These are phyloP conservation scores for Neopelma chrysocephalum DNA, from an alignment of 2,797 vertebrate genomes.

Conservation along the genomic window DNA sequence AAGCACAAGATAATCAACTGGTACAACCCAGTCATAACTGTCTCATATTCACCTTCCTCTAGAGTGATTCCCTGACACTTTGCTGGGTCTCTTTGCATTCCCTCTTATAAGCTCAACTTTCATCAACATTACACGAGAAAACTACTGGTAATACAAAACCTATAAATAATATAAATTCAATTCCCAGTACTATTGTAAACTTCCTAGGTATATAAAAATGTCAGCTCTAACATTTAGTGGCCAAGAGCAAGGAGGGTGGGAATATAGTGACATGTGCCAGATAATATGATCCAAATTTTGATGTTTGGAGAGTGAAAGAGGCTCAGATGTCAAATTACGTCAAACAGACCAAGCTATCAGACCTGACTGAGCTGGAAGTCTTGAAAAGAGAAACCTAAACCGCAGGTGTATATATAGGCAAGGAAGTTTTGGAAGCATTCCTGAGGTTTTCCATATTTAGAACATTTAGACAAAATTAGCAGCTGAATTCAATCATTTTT, in stretches of 20 bases:
- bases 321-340: not conserved
- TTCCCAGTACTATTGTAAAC: not conserved
- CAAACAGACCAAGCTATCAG: not conserved
- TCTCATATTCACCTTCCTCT: not conserved
- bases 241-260: not conserved
- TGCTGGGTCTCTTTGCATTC: not conserved
- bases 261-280: not conserved
- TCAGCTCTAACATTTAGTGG: not conserved
- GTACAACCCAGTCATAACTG: not conserved
- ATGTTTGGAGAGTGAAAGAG: not conserved
- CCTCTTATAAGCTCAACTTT: not conserved
- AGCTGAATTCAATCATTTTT: not conserved
- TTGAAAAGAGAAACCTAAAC: not conserved
- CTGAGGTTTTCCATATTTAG: not conserved
- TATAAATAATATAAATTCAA: not conserved
- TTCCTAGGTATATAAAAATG: not conserved
- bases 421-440: not conserved
- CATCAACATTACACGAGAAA: not conserved
- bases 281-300: not conserved
- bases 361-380: not conserved
- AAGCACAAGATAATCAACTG: not conserved
- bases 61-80: not conserved
- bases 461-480: not conserved
- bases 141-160: not conserved
- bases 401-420: not conserved